A percentile compares a stretch with the other conserved stretches of the same genome.
Evolutionary conservation across 2,797 vertebrate species (phyloP).

Genomic region (Spinus pinus): DNA sequence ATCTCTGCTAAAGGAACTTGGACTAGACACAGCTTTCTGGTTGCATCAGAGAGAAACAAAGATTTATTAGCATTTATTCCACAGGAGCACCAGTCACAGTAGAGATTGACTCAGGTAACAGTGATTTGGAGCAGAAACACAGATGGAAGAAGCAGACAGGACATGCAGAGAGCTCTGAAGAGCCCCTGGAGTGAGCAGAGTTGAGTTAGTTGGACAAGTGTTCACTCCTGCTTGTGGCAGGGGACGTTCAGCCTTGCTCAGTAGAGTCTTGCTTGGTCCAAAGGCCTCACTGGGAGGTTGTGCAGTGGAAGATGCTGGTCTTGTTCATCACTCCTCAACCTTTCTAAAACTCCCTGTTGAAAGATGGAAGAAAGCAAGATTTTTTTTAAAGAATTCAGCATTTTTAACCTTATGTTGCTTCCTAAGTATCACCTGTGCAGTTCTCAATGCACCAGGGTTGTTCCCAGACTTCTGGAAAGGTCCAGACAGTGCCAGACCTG

Average conservation of each 20-base stretch:
- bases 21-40: background rate
- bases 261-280: background rate
- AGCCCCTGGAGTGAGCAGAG: background rate
- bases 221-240: background rate
- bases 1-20: background rate
- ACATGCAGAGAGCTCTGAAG: background rate
- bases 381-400: background rate
- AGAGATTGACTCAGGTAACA: background rate
- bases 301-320: background rate
- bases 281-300: background rate
- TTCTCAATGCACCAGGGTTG: background rate
- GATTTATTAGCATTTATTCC: conserved; percentile 47
- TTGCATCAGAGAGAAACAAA: conserved; percentile 47
- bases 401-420: background rate
- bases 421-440: background rate
- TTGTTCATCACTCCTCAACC: background rate
- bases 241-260: rapidly evolving
- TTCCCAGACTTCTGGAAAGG: background rate
- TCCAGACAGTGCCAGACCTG: background rate
- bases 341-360: conserved; percentile 17
- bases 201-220: background rate
- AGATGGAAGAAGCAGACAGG: background rate
- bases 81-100: background rate
- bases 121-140: background rate
- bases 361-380: background rate